A percentile compares a stretch with the other conserved stretches of the same genome.
phyloP scores from a whole-genome alignment of 2,113 vertebrate species.

The Xiphophorus couchianus region DNA sequence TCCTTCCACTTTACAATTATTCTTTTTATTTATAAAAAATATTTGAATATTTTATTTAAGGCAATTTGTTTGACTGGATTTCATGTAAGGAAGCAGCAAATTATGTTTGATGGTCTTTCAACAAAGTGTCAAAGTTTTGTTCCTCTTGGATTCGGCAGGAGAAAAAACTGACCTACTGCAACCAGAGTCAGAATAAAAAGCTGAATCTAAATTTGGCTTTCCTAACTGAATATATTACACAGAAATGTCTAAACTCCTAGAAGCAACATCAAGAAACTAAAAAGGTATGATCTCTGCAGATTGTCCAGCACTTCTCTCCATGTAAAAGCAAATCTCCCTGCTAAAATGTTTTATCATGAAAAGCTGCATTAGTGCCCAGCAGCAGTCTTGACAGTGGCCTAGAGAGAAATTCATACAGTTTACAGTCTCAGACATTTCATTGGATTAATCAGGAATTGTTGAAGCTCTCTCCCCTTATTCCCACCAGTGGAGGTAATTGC shows the following conservation, averaged over 20 bases:
- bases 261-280: conserved; percentile 3
- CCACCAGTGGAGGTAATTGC: conserved; percentile 76
- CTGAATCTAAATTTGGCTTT: conserved; percentile 10
- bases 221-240: conserved; percentile 24
- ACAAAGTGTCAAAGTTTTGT: neutral
- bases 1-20: neutral
- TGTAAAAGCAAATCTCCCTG: conserved; percentile 8
- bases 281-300: conserved; percentile 18
- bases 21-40: neutral
- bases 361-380: conserved; percentile 40
- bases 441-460: conserved; percentile 69
- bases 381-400: conserved; percentile 6
- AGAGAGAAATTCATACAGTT: neutral
- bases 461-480: conserved; percentile 56
- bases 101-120: neutral
- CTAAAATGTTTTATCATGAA: conserved; percentile 34
- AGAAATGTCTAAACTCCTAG: neutral
- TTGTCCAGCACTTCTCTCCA: conserved; percentile 19
- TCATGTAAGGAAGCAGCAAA: neutral
- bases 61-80: neutral
- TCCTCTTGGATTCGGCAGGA: conserved; percentile 3
- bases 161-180: conserved; percentile 1
- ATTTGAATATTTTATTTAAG: too few relatives aligned
- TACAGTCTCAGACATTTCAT: conserved; percentile 43
- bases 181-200: conserved; percentile 31